phyloP scores from a whole-genome alignment of 2,797 vertebrate species.

The Sebastes nivosus region DNA sequence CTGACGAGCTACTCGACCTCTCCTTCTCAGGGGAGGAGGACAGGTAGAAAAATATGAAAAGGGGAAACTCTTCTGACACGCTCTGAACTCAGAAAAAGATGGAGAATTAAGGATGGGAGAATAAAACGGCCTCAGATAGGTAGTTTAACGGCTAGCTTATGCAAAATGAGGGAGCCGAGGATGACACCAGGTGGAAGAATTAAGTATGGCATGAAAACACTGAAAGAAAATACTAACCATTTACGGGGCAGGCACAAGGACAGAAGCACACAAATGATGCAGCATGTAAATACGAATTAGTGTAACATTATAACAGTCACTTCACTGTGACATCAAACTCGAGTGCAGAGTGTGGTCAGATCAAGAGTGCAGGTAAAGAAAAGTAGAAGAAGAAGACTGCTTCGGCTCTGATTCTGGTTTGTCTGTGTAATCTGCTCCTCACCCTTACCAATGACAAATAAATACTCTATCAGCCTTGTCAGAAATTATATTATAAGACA shows the following conservation, averaged over 20 bases:
- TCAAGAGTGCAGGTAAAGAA: slow-evolving; percentile 32
- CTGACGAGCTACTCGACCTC: slow-evolving; percentile 78
- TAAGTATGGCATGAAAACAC: neutral
- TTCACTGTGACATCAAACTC: neutral
- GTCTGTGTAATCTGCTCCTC: slow-evolving; percentile 62
- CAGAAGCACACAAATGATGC: neutral
- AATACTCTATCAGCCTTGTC: neutral
- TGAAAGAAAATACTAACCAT: neutral
- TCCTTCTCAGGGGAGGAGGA: slow-evolving; percentile 78
- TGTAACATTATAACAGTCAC: neutral
- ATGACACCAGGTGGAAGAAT: neutral
- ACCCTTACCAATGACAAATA: neutral
- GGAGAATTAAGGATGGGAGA: neutral
- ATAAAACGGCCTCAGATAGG: neutral
- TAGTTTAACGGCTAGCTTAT: no score
- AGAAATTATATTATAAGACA: neutral
- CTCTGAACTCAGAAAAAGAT: slow-evolving; percentile 43
- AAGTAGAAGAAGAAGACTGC: neutral
- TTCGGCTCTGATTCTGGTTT: slow-evolving; percentile 28
- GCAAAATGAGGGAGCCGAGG: neutral
- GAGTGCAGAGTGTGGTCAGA: slow-evolving; percentile 58
- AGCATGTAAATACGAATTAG: neutral
- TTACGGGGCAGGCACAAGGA: neutral
- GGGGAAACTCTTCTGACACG: slow-evolving; percentile 39
- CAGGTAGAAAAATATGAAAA: slow-evolving; percentile 75